phyloP scores from a whole-genome alignment of 2,888 invertebrate species.

The Pyrrhia umbra region DNA sequence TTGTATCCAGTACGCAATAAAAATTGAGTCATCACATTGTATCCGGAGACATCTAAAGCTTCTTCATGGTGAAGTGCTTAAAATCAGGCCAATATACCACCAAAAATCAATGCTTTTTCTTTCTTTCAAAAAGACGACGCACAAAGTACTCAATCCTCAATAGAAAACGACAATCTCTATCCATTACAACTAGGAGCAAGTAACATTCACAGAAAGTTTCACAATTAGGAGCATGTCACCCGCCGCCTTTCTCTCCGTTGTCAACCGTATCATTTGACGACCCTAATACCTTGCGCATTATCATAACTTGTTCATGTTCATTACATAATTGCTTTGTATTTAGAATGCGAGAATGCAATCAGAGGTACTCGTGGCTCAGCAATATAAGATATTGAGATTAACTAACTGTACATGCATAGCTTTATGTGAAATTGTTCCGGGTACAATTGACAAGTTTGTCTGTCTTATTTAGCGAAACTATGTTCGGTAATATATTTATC shows the following conservation, averaged over 20 bases:
- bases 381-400: constrained; percentile 52
- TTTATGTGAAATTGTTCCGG: constrained; percentile 28
- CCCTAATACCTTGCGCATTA: constrained; percentile 60
- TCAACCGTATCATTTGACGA: constrained; percentile 51
- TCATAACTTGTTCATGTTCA: constrained; percentile 58
- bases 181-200: constrained; percentile 34
- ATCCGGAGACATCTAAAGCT: too few species aligned
- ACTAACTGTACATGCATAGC: constrained; percentile 50
- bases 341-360: constrained; percentile 58
- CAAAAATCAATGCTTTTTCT: too few species aligned
- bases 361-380: constrained; percentile 40
- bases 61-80: too few species aligned
- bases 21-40: too few species aligned
- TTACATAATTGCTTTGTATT: constrained; percentile 60
- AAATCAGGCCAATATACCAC: too few species aligned
- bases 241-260: constrained; percentile 59
- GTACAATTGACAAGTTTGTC: constrained; percentile 18
- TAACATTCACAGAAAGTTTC: constrained; percentile 51
- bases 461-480: neutral
- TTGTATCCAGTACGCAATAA: too few species aligned
- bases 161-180: constrained; percentile 43
- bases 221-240: constrained; percentile 58
- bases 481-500: too few species aligned
- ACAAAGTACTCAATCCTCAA: constrained; percentile 23
- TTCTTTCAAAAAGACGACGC: too few species aligned